These are phyloP conservation scores for Ranitomeya variabilis DNA, from an alignment of 2,113 vertebrate genomes.

Conservation along the genomic window DNA sequence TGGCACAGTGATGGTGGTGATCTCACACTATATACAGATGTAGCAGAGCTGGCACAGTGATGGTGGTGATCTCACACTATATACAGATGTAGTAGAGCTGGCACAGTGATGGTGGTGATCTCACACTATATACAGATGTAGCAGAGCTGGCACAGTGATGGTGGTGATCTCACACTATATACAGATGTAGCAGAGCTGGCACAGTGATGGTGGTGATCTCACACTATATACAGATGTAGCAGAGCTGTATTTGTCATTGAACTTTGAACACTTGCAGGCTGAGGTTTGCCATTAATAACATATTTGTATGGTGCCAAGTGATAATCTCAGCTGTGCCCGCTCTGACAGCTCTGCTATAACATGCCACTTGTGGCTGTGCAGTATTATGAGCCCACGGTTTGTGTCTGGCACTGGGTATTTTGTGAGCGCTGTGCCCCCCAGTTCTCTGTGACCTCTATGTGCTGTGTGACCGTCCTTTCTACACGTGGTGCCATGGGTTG, in stretches of 20 bases:
- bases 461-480: background rate
- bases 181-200: too few species aligned
- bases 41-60: too few species aligned
- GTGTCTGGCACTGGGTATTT: background rate
- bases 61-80: too few species aligned
- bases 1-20: too few species aligned
- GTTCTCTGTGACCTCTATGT: background rate
- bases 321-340: background rate
- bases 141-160: too few species aligned
- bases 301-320: background rate
- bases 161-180: too few species aligned
- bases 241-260: background rate
- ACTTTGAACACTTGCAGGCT: background rate
- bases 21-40: too few species aligned
- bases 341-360: background rate
- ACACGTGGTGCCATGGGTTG: background rate
- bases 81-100: too few species aligned
- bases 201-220: too few species aligned
- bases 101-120: too few species aligned
- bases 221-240: background rate
- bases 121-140: too few species aligned
- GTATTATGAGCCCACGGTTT: background rate
- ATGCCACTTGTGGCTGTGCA: background rate
- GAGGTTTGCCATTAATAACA: background rate
- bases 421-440: background rate